A percentile compares a stretch with the other conserved stretches of the same genome.
Evolutionary conservation across 2,888 invertebrate species (phyloP).

Genomic region (Balanococcus diminutus): DNA sequence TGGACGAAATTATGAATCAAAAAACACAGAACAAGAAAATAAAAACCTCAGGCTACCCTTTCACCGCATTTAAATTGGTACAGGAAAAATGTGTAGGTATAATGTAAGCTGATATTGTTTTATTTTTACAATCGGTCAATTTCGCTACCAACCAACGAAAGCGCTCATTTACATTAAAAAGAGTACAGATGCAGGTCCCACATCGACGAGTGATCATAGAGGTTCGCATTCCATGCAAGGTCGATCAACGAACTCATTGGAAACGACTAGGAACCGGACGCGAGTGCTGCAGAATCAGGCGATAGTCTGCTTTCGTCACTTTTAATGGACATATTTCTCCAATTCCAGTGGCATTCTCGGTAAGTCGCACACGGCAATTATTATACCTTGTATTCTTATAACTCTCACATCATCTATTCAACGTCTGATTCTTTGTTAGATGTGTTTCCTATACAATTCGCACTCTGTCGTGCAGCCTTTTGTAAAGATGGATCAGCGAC

Average conservation of each 20-base stretch:
- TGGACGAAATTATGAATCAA: not conserved
- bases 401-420: conserved; percentile 24
- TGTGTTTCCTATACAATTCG: not conserved
- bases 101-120: not conserved
- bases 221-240: conserved; percentile 52
- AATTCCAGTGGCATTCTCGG: conserved; percentile 22
- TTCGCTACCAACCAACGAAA: not conserved
- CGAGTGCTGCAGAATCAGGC: conserved; percentile 40
- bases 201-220: conserved; percentile 18
- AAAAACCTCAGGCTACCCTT: not conserved
- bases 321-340: conserved; percentile 39
- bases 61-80: not conserved
- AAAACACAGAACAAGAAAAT: not conserved
- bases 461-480: not conserved
- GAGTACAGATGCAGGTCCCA: conserved; percentile 38
- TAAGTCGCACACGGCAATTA: conserved; percentile 33
- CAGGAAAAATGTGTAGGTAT: not conserved
- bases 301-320: conserved; percentile 51
- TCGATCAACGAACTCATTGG: conserved; percentile 53
- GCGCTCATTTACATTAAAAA: conserved; percentile 33
- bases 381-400: not conserved
- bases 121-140: conserved; percentile 13
- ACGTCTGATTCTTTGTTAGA: not conserved
- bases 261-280: conserved; percentile 50
- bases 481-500: not conserved